Percentiles rank a stretch among this genome's conserved stretches.
Evolutionary conservation across 2,888 invertebrate genomes (phyloP).

Genomic region (Ennomos quercinarius): DNA sequence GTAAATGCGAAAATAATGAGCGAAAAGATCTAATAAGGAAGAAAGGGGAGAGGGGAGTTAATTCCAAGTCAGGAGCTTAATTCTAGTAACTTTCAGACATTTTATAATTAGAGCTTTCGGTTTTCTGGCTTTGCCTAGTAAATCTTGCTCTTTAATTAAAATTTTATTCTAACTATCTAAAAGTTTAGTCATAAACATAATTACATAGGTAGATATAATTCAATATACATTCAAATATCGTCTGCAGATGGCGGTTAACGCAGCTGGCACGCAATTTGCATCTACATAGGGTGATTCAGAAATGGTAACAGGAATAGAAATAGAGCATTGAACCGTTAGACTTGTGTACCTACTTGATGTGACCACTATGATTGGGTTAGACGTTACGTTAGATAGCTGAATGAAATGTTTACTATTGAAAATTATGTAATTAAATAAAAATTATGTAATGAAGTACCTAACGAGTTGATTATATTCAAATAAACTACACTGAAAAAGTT

Average conservation of each 20-base stretch:
- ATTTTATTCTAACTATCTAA: too few species aligned
- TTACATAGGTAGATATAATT: not conserved
- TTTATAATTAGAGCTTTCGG: too few species aligned
- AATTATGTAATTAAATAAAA: too few species aligned
- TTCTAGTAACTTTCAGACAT: not conserved
- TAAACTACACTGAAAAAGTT: too few species aligned
- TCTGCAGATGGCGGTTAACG: conserved; percentile 23
- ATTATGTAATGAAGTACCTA: too few species aligned
- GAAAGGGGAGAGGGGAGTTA: conserved; percentile 4
- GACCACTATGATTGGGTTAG: too few species aligned
- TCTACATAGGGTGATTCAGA: conserved; percentile 26
- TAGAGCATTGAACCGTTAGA: conserved; percentile 16
- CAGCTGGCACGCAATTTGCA: conserved; percentile 30
- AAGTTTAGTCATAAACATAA: too few species aligned
- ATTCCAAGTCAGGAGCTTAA: conserved; percentile 6
- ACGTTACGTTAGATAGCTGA: not conserved
- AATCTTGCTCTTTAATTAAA: too few species aligned
- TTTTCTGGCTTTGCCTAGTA: too few species aligned
- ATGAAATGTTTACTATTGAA: too few species aligned
- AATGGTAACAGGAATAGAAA: conserved; percentile 20
- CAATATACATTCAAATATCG: conserved; percentile 16
- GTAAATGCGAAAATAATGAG: conserved; percentile 24
- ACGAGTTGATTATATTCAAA: too few species aligned
- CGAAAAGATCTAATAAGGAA: conserved; percentile 16
- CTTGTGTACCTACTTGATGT: too few species aligned